These are phyloP conservation scores for Borostomias antarcticus DNA, from an alignment of 2,797 vertebrate genomes.

Conservation along the genomic window DNA sequence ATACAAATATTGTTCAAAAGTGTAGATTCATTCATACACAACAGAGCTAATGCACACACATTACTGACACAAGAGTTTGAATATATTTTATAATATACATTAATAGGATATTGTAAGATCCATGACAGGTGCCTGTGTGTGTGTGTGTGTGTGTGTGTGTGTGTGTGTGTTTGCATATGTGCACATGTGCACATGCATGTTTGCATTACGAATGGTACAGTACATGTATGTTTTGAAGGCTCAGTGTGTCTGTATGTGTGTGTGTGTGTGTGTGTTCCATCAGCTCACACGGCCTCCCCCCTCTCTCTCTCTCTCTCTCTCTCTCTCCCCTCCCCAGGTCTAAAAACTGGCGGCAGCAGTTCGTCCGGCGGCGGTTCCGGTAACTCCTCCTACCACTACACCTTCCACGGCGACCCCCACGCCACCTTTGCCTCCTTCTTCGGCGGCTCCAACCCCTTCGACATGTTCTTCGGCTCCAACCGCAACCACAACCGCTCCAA, in stretches of 20 bases:
- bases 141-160: slow-evolving; percentile 30
- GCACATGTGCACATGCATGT: slow-evolving; percentile 23
- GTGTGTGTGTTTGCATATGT: slow-evolving; percentile 27
- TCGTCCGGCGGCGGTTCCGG: slow-evolving; percentile 88
- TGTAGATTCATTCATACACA: too few species aligned
- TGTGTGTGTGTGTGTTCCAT: background rate
- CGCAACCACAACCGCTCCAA: slow-evolving; percentile 84
- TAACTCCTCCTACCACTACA: slow-evolving; percentile 91
- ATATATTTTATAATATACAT: too few species aligned
- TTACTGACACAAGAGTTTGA: too few species aligned
- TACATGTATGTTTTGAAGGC: slow-evolving; percentile 29
- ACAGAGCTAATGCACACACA: too few species aligned
- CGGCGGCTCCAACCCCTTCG: slow-evolving; percentile 96
- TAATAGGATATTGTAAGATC: too few species aligned
- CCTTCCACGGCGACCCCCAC: slow-evolving; percentile 96
- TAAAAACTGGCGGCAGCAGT: slow-evolving; percentile 92
- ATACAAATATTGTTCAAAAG: too few species aligned
- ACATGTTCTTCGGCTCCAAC: slow-evolving; percentile 94
- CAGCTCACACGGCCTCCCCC: background rate
- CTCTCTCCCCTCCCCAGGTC: slow-evolving; percentile 71
- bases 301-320: background rate
- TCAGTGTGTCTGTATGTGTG: slow-evolving; percentile 26
- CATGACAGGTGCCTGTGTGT: slow-evolving; percentile 30
- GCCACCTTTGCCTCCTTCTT: slow-evolving; percentile 98
- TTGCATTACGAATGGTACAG: too few species aligned